Conservation (phyloP, 2,797 vertebrate genomes). For the Erpetoichthys calabaricus region DNA sequence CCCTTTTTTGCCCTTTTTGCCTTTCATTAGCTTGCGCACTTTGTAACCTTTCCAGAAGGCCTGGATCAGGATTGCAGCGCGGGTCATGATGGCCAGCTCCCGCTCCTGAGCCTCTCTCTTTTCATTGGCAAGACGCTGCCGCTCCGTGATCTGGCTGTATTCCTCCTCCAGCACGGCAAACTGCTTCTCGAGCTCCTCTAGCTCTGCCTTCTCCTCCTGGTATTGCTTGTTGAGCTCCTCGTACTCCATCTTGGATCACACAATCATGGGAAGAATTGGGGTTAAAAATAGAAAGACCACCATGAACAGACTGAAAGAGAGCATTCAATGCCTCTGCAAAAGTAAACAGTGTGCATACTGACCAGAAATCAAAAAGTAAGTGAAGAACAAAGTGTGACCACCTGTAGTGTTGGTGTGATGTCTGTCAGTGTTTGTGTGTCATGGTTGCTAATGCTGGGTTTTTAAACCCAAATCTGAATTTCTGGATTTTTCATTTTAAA, state of each 20-base stretch:
- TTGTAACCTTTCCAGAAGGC: slow-evolving; percentile 71
- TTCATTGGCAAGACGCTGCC: slow-evolving; percentile 32
- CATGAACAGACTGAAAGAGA: too few relatives aligned
- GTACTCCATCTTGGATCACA: slow-evolving; percentile 39
- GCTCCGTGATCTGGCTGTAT: slow-evolving; percentile 55
- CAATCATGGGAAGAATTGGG: too few relatives aligned
- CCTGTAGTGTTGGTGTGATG: too few relatives aligned
- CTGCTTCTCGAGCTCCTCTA: slow-evolving; percentile 41
- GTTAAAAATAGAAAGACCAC: too few relatives aligned
- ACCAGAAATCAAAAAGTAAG: too few relatives aligned
- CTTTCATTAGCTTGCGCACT: slow-evolving; percentile 48
- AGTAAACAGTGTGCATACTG: too few relatives aligned
- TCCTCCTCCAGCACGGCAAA: slow-evolving; percentile 43
- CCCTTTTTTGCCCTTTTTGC: slow-evolving; percentile 39
- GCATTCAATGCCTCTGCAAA: too few relatives aligned
- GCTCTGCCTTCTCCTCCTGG: slow-evolving; percentile 42
- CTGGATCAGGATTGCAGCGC: slow-evolving; percentile 57
- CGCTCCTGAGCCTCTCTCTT: slow-evolving; percentile 37
- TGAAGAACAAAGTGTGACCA: too few relatives aligned
- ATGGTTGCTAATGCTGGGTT: too few relatives aligned
- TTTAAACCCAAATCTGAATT: too few relatives aligned
- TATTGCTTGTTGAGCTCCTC: slow-evolving; percentile 38
- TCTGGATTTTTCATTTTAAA: too few relatives aligned
- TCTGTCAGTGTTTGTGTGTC: too few relatives aligned
- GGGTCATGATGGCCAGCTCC: slow-evolving; percentile 41